These are phyloP conservation scores for Plagiodera versicolora DNA, from an alignment of 2,888 invertebrate genomes.

Conservation along the genomic window DNA sequence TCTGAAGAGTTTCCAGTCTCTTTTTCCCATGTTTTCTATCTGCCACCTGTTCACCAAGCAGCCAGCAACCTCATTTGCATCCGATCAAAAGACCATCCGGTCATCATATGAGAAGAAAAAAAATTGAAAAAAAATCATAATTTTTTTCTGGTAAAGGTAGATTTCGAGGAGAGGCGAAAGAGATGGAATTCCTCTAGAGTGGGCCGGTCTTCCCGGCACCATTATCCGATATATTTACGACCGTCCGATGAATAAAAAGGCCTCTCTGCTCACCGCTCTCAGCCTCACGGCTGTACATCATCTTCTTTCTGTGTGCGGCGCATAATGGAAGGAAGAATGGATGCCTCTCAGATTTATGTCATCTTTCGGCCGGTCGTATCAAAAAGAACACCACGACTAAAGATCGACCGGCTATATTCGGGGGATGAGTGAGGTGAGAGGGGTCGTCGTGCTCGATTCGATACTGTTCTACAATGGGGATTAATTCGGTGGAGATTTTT, in stretches of 20 bases:
- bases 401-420: too few species aligned
- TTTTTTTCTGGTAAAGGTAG: too few species aligned
- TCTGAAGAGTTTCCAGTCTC: too few species aligned
- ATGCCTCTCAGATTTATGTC: slow-evolving; percentile 48
- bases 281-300: slow-evolving; percentile 48
- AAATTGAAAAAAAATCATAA: not conserved
- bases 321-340: slow-evolving; percentile 54
- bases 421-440: too few species aligned
- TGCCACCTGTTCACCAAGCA: not conserved
- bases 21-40: too few species aligned
- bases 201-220: slow-evolving; percentile 32
- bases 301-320: slow-evolving; percentile 41
- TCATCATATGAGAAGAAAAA: not conserved
- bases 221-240: slow-evolving; percentile 46
- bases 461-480: too few species aligned
- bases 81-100: not conserved
- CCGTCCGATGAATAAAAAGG: slow-evolving; percentile 45
- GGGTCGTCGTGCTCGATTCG: too few species aligned
- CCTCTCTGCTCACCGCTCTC: slow-evolving; percentile 13
- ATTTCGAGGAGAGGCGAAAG: not conserved
- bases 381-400: slow-evolving; percentile 38
- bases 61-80: not conserved
- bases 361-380: slow-evolving; percentile 50
- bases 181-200: slow-evolving; percentile 30
- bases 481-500: too few species aligned